These are phyloP conservation scores for Oreochromis spilurus DNA, from an alignment of 2,113 vertebrate genomes.

Conservation along the genomic window DNA sequence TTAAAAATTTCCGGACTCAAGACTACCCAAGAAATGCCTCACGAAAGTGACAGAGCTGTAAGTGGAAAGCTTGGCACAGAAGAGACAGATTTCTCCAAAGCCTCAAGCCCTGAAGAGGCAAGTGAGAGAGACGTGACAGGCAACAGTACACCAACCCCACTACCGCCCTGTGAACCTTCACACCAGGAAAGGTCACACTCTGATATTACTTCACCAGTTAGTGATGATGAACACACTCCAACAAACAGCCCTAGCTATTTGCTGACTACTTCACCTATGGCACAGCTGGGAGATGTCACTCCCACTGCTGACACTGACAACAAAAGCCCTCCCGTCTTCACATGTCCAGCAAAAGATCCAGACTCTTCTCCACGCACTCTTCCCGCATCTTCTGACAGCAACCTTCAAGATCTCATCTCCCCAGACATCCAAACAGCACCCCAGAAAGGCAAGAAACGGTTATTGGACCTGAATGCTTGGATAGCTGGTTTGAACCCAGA, in stretches of 20 bases:
- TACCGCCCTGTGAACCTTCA: not conserved
- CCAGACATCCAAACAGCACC: not conserved
- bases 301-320: not conserved
- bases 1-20: slow-evolving; percentile 13
- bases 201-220: not conserved
- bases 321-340: not conserved
- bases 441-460: slow-evolving; percentile 11
- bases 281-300: not conserved
- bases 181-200: not conserved
- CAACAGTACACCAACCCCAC: not conserved
- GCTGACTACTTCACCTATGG: not conserved
- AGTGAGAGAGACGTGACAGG: not conserved
- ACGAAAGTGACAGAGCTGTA: not conserved
- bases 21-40: slow-evolving; percentile 11
- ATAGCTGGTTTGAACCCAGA: slow-evolving; percentile 52
- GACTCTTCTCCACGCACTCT: not conserved
- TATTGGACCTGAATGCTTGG: slow-evolving; percentile 32
- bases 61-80: slow-evolving; percentile 13
- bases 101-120: not conserved
- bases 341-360: not conserved
- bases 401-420: not conserved
- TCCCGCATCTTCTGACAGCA: not conserved
- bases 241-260: slow-evolving; percentile 48
- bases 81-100: slow-evolving; percentile 50
- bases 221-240: slow-evolving; percentile 53